phyloP scores from a whole-genome alignment of 2,113 vertebrate genomes.

The Procapra przewalskii region DNA sequence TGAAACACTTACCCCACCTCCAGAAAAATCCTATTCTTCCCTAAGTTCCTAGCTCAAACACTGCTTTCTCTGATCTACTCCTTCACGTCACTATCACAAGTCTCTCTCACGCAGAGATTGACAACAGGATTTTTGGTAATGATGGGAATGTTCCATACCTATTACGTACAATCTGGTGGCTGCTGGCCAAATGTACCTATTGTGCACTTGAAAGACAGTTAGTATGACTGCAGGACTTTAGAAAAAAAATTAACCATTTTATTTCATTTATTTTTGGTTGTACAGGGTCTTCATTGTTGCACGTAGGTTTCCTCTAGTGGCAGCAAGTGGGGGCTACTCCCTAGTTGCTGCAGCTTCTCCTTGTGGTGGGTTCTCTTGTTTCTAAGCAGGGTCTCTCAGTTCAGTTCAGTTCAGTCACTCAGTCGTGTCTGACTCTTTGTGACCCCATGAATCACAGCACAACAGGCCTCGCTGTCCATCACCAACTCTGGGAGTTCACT shows the following conservation, averaged over 20 bases:
- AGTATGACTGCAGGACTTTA: background rate
- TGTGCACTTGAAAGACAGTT: background rate
- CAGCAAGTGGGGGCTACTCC: background rate
- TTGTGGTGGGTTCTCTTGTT: background rate
- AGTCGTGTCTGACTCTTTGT: too few species aligned
- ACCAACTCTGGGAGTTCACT: too few species aligned
- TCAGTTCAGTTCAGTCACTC: too few species aligned
- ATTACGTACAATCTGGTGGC: background rate
- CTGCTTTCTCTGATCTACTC: background rate
- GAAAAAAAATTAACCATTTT: background rate
- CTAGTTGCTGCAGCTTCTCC: background rate
- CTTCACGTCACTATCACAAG: background rate
- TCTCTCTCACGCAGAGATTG: background rate
- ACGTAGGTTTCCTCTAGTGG: background rate
- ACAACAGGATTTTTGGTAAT: background rate
- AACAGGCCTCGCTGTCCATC: too few species aligned
- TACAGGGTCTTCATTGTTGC: background rate
- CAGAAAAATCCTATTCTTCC: background rate
- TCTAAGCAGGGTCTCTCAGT: background rate
- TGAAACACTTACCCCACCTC: background rate
- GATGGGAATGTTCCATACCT: background rate
- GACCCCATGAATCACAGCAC: too few species aligned
- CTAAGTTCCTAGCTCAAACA: background rate
- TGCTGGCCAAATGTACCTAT: background rate
- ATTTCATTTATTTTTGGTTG: background rate